Base-by-base conservation (phyloP, 2,113 vertebrate species). In the Baryphthengus martii region DNA sequence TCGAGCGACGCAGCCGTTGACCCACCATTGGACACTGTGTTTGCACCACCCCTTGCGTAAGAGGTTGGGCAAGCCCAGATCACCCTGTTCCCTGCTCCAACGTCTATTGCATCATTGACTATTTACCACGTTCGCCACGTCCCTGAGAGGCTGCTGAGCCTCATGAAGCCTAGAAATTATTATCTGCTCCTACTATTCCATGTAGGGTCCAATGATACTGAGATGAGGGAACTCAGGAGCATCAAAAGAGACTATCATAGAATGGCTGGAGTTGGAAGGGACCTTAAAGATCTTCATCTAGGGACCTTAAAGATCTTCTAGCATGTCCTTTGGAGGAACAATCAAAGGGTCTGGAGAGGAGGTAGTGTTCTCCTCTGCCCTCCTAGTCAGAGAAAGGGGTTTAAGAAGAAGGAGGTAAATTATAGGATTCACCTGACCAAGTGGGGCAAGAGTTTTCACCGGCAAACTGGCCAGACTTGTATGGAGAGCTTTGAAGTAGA, bases 91-190 rank as follows among this genome's bases (percentile, higher is more conserved):
- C 65, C 35, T 23, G 16, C 58, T 49, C 44, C 29, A 31, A 9
- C 2, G 0, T 1, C 16, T 9, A 2, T 84, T 70, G 77, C 55
- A 28, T 59, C 56, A 55, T 24, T 14, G 3, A 3, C 13, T 8
- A 0, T 50, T 31, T 10, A 28, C 31, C 21, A 65, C 3, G 0
- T 8, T 84, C 1, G 0, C 0, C 3, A 40, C 1, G 4, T 29
- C 39, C 37, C 13, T 5, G 9, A 55, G 35, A 53, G 15, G 17
- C 53, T 73, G 65, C 45, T 18, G 8, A 73, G 58, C 47, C 25
- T 50, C 81, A 20, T 4, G 24, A 62, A 53, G 9, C 19, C 42
- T 55, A 73, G 26, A 90, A 44, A 26, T 15, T 0, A 33, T 35
- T 58, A 31, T 5, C 5, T 5, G 3, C 8, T 49, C 12, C 28